Base-by-base conservation (phyloP, 2,888 invertebrate species). In the Spodoptera littoralis region DNA sequence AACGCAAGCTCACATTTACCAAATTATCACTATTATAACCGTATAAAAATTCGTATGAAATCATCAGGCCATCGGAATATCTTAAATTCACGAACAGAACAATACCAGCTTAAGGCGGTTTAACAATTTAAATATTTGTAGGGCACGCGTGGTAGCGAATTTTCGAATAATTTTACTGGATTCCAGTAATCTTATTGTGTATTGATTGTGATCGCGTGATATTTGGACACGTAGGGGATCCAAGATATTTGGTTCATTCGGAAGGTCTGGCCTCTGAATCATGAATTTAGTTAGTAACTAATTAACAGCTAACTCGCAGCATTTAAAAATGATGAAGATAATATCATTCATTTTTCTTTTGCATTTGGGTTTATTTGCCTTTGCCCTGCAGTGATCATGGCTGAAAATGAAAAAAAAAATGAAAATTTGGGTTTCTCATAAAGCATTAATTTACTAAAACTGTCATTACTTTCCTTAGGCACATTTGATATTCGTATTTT, bases 121-220 rank as follows among this genome's bases (percentile, higher is more conserved):
- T 27, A 36, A 69, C 65, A 80, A 80, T 79, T 83, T 86, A 81
- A 88, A 90, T 90, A 90, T 89, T 85, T 85, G 88, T 87, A 83
- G 81, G 79, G 84, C 81, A 86, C 84, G 88, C 88, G 85, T 91
- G 92, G 93, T 92, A 93, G 92, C 92, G 73, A 83, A 79, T 82
- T 88, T 86, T 77, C 77, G 82, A 77, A 85, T 88, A 87, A 87
- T 87, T 88, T 84, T 71, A 67, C 72, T 74, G 83, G 79, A 90
- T 88, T 85, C 88, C 85, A 79, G 76, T 73, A 82, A 88, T 86
- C 81, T 83, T 74, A 76, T 72, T 83, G 80, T 69, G 77, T 76
- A 80, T 85, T 85, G 84, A 84, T 81, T 72, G 71, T 57, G 76
- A 80, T 90, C 84, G 93, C 93, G 92, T 93, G 93, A 74, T 73